Percentiles rank a stretch among this genome's conserved stretches.
These are phyloP conservation scores for Clavelina lepadiformis DNA, from an alignment of 23 tunicate species.

Conservation along the genomic window DNA sequence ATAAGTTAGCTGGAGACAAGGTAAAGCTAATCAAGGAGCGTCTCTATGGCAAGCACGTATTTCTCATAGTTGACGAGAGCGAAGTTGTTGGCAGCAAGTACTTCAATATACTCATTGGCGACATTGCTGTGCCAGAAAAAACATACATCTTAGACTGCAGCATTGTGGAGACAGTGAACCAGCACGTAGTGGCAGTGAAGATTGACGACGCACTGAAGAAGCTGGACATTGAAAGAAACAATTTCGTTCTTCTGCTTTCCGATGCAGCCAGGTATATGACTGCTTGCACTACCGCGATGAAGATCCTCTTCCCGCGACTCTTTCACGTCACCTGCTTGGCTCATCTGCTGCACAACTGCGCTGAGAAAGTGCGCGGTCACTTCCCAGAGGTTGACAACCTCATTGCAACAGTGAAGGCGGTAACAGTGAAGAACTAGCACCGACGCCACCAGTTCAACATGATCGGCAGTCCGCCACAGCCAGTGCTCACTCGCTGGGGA, in stretches of 20 bases:
- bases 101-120: constrained; percentile 36
- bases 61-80: constrained; percentile 38
- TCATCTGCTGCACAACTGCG: constrained; percentile 19
- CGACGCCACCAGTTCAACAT: constrained; percentile 12
- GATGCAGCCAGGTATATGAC: constrained; percentile 10
- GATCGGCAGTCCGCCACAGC: constrained; percentile 28
- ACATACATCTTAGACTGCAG: constrained; percentile 20
- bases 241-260: constrained; percentile 12
- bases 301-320: constrained; percentile 36
- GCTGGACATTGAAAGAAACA: constrained; percentile 21
- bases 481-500: constrained; percentile 21
- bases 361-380: constrained; percentile 17
- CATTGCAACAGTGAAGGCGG: constrained; percentile 18
- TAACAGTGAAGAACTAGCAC: constrained; percentile 13
- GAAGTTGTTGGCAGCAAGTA: constrained; percentile 28
- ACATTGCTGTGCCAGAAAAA: constrained; percentile 37
- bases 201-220: constrained; percentile 28
- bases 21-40: constrained; percentile 25
- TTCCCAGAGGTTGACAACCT: constrained; percentile 18
- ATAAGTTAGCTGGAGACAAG: constrained; percentile 15
- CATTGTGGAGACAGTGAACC: constrained; percentile 24
- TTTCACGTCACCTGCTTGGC: constrained; percentile 53
- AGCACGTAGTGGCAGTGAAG: constrained; percentile 19
- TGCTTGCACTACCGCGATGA: constrained; percentile 32
- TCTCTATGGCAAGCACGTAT: constrained; percentile 25